A percentile compares a stretch with the other conserved stretches of the same genome.
Evolutionary conservation across 2,113 vertebrate genomes (phyloP).

Genomic region (Hyperopisus bebe): DNA sequence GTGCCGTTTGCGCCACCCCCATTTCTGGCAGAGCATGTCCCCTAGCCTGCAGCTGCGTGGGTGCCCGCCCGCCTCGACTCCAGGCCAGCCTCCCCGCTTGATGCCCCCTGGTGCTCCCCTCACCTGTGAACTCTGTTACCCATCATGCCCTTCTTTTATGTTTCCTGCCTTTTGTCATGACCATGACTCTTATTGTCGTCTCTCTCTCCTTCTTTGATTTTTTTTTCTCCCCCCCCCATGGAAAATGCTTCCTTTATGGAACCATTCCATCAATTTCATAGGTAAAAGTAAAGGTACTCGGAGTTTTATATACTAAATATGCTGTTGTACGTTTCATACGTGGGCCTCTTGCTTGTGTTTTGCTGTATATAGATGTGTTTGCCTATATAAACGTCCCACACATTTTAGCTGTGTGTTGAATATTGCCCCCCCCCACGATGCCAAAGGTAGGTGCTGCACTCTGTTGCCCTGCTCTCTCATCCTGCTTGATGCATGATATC

Average conservation of each 20-base stretch:
- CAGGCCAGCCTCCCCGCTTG: not conserved
- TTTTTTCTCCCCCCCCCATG: constrained; percentile 64
- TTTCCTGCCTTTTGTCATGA: constrained; percentile 36
- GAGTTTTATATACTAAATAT: constrained; percentile 52
- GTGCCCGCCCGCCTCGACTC: not conserved
- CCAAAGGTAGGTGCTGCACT: constrained; percentile 70
- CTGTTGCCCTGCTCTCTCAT: constrained; percentile 39
- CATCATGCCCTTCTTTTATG: constrained; percentile 52
- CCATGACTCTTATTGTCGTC: constrained; percentile 79
- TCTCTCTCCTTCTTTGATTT: constrained; percentile 69
- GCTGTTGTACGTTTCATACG: not conserved
- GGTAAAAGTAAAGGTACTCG: constrained; percentile 98
- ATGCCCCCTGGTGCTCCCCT: constrained; percentile 22
- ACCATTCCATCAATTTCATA: constrained; percentile 94
- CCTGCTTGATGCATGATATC: constrained; percentile 53
- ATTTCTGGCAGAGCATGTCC: constrained; percentile 21
- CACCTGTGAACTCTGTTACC: constrained; percentile 32
- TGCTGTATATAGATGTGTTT: constrained; percentile 10
- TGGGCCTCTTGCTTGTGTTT: not conserved
- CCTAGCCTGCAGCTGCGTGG: constrained; percentile 28
- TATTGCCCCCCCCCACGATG: constrained; percentile 30
- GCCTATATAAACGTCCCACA: constrained; percentile 36
- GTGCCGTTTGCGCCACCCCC: constrained; percentile 9
- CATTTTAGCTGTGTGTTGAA: constrained; percentile 35
- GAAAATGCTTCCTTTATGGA: constrained; percentile 96